Evolutionary conservation across 2,797 vertebrate genomes (phyloP), one percentile per base, ranked within the genome.

Genomic region (Gadopsis marmoratus): DNA sequence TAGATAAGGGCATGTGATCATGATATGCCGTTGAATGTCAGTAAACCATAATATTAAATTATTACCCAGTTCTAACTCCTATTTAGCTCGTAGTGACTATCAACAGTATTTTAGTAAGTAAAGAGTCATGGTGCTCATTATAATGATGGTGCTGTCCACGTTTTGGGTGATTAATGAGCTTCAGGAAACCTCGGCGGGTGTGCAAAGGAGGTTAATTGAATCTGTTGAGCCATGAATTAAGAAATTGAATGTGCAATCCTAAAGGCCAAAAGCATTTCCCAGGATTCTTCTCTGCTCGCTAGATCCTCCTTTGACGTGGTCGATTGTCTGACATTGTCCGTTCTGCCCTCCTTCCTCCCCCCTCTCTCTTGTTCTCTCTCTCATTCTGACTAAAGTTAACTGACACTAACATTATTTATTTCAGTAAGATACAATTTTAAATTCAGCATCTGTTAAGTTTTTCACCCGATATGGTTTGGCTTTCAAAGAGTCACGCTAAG

Each of bases 321-420:
- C 73, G 53, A 86, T 86, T 71, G 81, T 87, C 68, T 82, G 83
- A 81, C 82, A 17, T 71, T 3, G 60, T 54, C 76, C 79, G 64
- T 79, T 83, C 70, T 70, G 54, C 43, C 71, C 39, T 55, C 51
- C 48, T 65, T 59, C 45, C 41, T 60, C 45, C 10, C 9, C n/a
- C 8, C n/a, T 33, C 69, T 74, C 50, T 67, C 10, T 61, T 19
- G 59, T 71, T 76, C 26, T 50, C 31, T 62, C 45, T 69, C 51
- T 71, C 62, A 63, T 71, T 69, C 73, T 33, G 71, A 69, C 31
- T 69, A 45, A 47, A 71, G 68, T 79, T 66, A 39, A 62, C 69
- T 77, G 31, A 76, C 77, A 87, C 69, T 35, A 61, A 35, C 47
- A 58, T 96, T 95, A 96, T 97, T 96, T 97, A 96, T 97, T 96